Base-by-base conservation (phyloP, 2,888 invertebrate species). In the Hydriomena furcata region DNA sequence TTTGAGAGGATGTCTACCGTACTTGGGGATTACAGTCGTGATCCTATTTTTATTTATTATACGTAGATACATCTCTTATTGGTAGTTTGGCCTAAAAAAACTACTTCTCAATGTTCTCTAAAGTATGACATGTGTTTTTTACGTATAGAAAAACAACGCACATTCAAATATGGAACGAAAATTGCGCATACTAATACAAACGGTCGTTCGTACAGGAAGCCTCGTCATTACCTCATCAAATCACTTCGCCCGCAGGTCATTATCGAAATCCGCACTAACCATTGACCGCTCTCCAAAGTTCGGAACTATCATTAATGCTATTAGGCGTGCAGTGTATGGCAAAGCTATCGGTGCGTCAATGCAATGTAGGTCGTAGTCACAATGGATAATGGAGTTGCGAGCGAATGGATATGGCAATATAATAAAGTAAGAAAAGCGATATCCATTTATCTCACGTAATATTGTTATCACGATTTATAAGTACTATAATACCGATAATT, bases 281-380 rank as follows among this genome's bases (percentile, higher is more conserved):
- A 46, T 46, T 24, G 32, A 38, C 11, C 32, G 32, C 30, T 38
- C 20, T 34, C 21, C 38, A 5, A 8, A 12, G 46, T 27, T 32
- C 38, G 8, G 27, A 27, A 27, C 32, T 46, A 46, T 46, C 21
- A 38, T 38, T 34, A 34, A 27, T 38, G 38, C 27, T 40, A 21
- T 46, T 40, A 40, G 8, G 11, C 38, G 32, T 6, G 46, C 38
- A 40, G 27, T 46, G 32, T 38, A 40, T 38, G 32, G 11, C 32
- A n/a, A 38, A 38, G 45, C 32, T 8, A 24, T 13, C 13, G 23
- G 23, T 8, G 27, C 38, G 38, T 46, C 32, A 46, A 38, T 46
- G 38, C 32, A 46, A 46, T 46, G 32, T 40, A 46, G 38, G 45
- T 46, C 38, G 41, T 31, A 31, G 32, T 34, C 23, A 42, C 41